Evolutionary conservation across 2,888 invertebrate genomes (phyloP), one percentile per base, ranked within the genome.

Genomic region (Gnatocerus cornutus): DNA sequence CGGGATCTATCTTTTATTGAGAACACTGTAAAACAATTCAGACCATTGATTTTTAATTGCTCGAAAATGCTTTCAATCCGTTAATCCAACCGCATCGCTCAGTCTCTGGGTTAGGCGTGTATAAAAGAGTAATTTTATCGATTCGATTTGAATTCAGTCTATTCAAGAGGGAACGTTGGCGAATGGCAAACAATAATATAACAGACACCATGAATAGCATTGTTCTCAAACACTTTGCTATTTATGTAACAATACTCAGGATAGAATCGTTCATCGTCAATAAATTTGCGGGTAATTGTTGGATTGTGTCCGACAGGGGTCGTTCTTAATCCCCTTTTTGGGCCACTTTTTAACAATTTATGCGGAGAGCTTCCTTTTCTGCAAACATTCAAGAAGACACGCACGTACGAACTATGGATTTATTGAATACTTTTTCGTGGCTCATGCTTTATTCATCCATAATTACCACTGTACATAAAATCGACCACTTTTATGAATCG

Each of bases 101-200:
- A 70, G 63, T 52, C 21, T 68, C 63, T 56, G 68, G 68, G 55
- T 63, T 63, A 63, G 50, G 68, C 61, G 39, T 63, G 56, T 52
- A 67, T 52, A 69, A 66, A 73, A 76, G 67, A 70, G 72, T 71
- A 73, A 75, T 74, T 72, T 69, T 71, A 76, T 72, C 74, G 76
- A 76, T 75, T 73, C 66, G 71, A 74, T 74, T 72, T 71, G 73
- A 72, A 73, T 74, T 69, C 67, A 45, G 69, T 73, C 72, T 73
- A 75, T 76, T 75, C 76, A 75, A 75, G 73, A 66, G 72, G 70
- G 69, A 70, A 37, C 70, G 64, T 63, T 67, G 46, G 46, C 69
- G 71, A 72, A 71, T 67, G 65, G 67, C 72, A 74, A 73, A 75
- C 76, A 76, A 75, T 75, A 73, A 72, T 73, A 69, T 64, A 71